These are phyloP conservation scores for Drosophila mimica DNA, from an alignment of 2,888 invertebrate genomes.

Conservation along the genomic window DNA sequence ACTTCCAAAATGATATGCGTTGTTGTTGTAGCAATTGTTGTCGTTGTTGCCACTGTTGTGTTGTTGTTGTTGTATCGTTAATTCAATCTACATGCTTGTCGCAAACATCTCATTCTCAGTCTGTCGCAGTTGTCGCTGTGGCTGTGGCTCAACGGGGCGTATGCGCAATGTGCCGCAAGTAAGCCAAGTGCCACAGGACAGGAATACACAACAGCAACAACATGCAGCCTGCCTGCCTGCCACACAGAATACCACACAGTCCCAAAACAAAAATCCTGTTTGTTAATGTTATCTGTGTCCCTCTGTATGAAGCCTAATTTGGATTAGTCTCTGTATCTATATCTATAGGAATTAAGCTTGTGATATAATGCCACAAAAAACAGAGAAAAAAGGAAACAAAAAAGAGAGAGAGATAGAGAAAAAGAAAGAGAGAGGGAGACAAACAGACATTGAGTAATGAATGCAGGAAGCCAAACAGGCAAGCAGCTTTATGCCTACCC, in stretches of 20 bases:
- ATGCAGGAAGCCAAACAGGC: slow-evolving; percentile 39
- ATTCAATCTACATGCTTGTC: slow-evolving; percentile 69
- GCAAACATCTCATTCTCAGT: slow-evolving; percentile 43
- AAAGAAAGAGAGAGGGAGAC: slow-evolving; percentile 25
- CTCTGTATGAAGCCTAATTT: slow-evolving; percentile 60
- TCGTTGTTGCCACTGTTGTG: slow-evolving; percentile 14
- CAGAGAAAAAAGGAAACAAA: slow-evolving; percentile 29
- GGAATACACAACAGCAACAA: slow-evolving; percentile 11
- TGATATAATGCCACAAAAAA: slow-evolving; percentile 70
- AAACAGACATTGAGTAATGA: slow-evolving; percentile 69
- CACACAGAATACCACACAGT: slow-evolving; percentile 9
- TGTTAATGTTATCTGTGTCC: slow-evolving; percentile 44
- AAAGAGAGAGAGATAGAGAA: not conserved
- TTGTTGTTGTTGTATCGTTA: slow-evolving; percentile 55
- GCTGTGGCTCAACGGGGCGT: slow-evolving; percentile 50
- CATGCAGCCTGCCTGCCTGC: slow-evolving; percentile 32
- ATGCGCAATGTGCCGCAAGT: slow-evolving; percentile 66
- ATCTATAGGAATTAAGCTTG: slow-evolving; percentile 67
- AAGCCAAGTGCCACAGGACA: slow-evolving; percentile 11
- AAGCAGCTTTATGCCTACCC: slow-evolving; percentile 31
- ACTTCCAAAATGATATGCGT: slow-evolving; percentile 62
- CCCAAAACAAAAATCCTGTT: slow-evolving; percentile 22
- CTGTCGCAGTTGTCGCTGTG: slow-evolving; percentile 1
- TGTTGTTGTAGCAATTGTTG: slow-evolving; percentile 26
- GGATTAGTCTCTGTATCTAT: slow-evolving; percentile 53